Base-by-base conservation (phyloP, 2,113 vertebrate genomes). In the Lasiurus cinereus region DNA sequence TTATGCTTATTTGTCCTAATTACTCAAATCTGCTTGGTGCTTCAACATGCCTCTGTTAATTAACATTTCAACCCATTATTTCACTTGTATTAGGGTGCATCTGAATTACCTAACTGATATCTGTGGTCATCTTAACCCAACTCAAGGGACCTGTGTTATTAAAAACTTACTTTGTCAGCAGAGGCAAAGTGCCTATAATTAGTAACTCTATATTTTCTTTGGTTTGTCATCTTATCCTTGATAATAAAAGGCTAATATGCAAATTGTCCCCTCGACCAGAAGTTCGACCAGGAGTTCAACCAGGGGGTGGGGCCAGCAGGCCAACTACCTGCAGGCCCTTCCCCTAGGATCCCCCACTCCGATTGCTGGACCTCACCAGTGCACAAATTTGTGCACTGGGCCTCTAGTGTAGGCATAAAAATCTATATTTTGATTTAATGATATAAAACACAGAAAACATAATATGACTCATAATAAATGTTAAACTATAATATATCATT, bases 1-100 rank as follows among this genome's bases (percentile, higher is more conserved):
- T 83, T 54, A 80, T 88, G 59, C 14, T 86, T 24, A 70, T 22
- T 52, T 88, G 19, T 70, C 72, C n/a, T 76, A 94, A 93, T 88
- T 90, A 92, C 46, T 94, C 83, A 83, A 90, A 87, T 95, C 56
- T 84, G 22, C 95, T 10, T 16, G 62, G n/a, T 85, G 93, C 50
- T 94, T 96, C 54, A 90, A 87, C 12, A 33, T 93, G 31, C 19
- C 36, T 56, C 27, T 92, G 46, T 88, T 54, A 83, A 59, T 59
- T 69, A 94, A 6, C 94, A 95, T 77, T 94, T 82, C n/a, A 94
- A 88, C 46, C 48, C 33, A 33, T 74, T 86, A 88, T 83, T 95
- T 95, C 66, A 91, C 27, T 91, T 93, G 46, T 70, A 43, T 77
- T 67, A 85, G 36, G 24, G 39, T 16, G 29, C 46, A 84, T 80